Conservation (phyloP, 1,140 invertebrate genomes). For the Pseudachorutes palmiensis region DNA sequence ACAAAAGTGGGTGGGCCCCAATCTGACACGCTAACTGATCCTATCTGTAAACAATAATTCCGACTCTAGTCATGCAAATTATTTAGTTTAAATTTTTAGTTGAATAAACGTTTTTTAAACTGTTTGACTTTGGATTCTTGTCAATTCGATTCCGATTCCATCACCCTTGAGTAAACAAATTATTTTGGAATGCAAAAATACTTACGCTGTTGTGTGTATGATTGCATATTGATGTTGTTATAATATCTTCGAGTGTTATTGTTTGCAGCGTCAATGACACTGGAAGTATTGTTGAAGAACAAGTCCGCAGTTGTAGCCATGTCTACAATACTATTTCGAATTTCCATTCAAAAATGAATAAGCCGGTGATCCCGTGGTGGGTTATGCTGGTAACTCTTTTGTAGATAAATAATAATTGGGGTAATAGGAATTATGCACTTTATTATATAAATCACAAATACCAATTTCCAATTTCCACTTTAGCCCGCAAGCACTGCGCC, state of each 20-base stretch:
- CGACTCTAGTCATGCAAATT: not conserved
- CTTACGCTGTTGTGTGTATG: slow-evolving; percentile 6
- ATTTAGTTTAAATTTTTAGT: not conserved
- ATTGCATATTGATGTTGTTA: slow-evolving; percentile 3
- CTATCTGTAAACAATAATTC: not conserved
- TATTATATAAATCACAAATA: too few species aligned
- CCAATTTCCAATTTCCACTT: too few species aligned
- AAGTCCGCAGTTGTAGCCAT: not conserved
- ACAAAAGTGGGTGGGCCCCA: not conserved
- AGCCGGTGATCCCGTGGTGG: not conserved
- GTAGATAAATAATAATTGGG: too few species aligned
- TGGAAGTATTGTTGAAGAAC: slow-evolving; percentile 1
- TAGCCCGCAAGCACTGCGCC: too few species aligned
- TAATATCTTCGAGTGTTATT: not conserved
- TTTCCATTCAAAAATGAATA: slow-evolving; percentile 3
- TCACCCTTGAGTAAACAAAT: too few species aligned
- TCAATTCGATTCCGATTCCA: too few species aligned
- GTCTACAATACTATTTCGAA: slow-evolving; percentile 3
- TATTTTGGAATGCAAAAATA: too few species aligned
- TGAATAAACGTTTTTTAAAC: not conserved
- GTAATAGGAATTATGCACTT: too few species aligned
- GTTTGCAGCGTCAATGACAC: not conserved
- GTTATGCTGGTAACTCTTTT: not conserved
- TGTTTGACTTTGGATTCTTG: too few species aligned
- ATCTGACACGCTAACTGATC: not conserved